Percentiles rank a stretch among this genome's conserved stretches.
These are phyloP conservation scores for Dendroctonus valens DNA, from an alignment of 1,140 invertebrate species.

Conservation along the genomic window DNA sequence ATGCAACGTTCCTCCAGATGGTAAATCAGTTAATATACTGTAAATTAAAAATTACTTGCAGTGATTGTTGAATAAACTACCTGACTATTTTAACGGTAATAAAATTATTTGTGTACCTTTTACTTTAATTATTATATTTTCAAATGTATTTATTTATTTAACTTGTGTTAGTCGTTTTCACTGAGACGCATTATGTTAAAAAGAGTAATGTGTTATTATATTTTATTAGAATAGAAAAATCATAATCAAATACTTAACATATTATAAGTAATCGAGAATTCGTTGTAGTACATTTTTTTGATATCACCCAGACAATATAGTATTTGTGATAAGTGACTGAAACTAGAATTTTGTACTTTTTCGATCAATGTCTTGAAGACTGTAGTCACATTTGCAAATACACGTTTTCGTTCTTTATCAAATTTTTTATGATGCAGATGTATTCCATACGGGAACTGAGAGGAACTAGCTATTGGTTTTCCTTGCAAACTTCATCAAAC, in stretches of 20 bases:
- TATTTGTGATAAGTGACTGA: slow-evolving; percentile 41
- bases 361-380: slow-evolving; percentile 19
- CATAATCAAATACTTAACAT: slow-evolving; percentile 38
- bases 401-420: slow-evolving; percentile 4
- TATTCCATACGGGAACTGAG: slow-evolving; percentile 8
- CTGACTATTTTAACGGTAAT: slow-evolving; percentile 4
- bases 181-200: slow-evolving; percentile 23
- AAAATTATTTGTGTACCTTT: slow-evolving; percentile 16
- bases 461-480: not conserved
- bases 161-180: slow-evolving; percentile 33
- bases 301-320: slow-evolving; percentile 41
- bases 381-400: slow-evolving; percentile 37
- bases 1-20: too few species aligned
- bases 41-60: slow-evolving; percentile 6
- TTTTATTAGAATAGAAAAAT: slow-evolving; percentile 24
- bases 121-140: slow-evolving; percentile 29
- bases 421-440: slow-evolving; percentile 18
- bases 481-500: too few species aligned
- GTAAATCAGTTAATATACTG: too few species aligned
- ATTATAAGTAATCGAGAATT: slow-evolving; percentile 30
- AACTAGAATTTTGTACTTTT: slow-evolving; percentile 35
- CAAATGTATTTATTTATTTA: slow-evolving; percentile 38
- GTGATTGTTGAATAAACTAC: slow-evolving; percentile 8
- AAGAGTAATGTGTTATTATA: slow-evolving; percentile 17
- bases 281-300: slow-evolving; percentile 38